Conservation (phyloP, 2,113 vertebrate species). For the Phyllopteryx taeniolatus region DNA sequence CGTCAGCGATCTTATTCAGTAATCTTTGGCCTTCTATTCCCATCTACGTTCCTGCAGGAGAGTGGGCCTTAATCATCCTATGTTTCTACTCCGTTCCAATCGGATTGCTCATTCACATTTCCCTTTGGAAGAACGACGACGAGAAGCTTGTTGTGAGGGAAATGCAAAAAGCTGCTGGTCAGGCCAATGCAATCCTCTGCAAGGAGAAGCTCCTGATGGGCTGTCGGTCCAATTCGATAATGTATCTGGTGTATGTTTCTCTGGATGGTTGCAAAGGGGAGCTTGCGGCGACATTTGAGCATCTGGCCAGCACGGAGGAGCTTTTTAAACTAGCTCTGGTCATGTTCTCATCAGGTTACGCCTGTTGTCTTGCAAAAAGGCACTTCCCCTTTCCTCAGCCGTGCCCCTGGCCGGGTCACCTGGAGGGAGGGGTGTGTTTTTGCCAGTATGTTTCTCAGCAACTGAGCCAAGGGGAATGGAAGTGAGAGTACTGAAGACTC, state of each 20-base stretch:
- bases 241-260: slow-evolving; percentile 56
- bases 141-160: slow-evolving; percentile 21
- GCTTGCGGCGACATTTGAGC: slow-evolving; percentile 45
- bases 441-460: slow-evolving; percentile 59
- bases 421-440: slow-evolving; percentile 57
- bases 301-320: slow-evolving; percentile 11
- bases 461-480: slow-evolving; percentile 18
- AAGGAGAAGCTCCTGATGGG: slow-evolving; percentile 54
- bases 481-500: slow-evolving; percentile 3
- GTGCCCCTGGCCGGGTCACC: slow-evolving; percentile 28
- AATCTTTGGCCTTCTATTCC: fast-evolving
- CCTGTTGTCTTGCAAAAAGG: slow-evolving; percentile 55
- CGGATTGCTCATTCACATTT: neutral
- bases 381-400: slow-evolving; percentile 36
- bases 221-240: slow-evolving; percentile 36
- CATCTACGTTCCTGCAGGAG: fast-evolving
- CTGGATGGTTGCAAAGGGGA: slow-evolving; percentile 34
- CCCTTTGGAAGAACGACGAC: slow-evolving; percentile 19
- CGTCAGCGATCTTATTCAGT: fast-evolving
- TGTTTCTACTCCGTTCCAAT: slow-evolving; percentile 2
- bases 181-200: slow-evolving; percentile 51
- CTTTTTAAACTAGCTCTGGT: slow-evolving; percentile 39
- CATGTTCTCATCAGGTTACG: slow-evolving; percentile 54
- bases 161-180: slow-evolving; percentile 33
- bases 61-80: fast-evolving